Evolutionary conservation across 2,888 invertebrate species (phyloP), one percentile per base, ranked within the genome.

Genomic region (Spisula subtruncata): DNA sequence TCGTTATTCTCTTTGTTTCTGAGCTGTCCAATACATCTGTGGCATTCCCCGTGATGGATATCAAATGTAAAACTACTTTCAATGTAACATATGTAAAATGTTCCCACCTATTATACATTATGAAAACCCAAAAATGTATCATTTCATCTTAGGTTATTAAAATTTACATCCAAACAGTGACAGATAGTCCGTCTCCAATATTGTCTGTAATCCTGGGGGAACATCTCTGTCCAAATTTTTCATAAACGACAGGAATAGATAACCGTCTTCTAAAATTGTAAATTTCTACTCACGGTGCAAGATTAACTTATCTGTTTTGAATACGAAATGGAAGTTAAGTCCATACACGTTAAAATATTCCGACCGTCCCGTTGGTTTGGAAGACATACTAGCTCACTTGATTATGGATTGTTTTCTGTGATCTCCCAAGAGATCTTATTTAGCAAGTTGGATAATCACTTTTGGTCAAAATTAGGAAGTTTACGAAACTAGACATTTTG

Each of bases 381-480:
- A 71, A 51, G 80, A 51, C 25, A 35, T 56, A 85, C 80, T 80
- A 80, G 41, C 54, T 32, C 75, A 54, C 25, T 51, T 80, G 80
- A 85, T 80, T 79, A 54, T 41, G 41, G 85, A 85, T 85, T 85
- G 80, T 85, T 85, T 80, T 80, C 35, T 16, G n/a, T 20, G 12
- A 35, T 56, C 80, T 85, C 85, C 80, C 85, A 32, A 14, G 29
- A 51, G 85, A 56, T 79, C 80, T 80, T 85, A 85, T 85, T 85
- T 85, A 80, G 85, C 85, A 80, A 85, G 85, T 79, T 51, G 41
- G 80, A 85, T 85, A 85, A 85, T 85, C 85, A 85, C 79, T 85
- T 85, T 85, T 85, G 85, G 85, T 85, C 85, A 85, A 85, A 85
- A 85, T 85, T 85, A 85, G 85, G 85, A 85, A 80, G 85, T 51